Conservation (phyloP, 2,113 vertebrate genomes). For the Pelusios castaneus region DNA sequence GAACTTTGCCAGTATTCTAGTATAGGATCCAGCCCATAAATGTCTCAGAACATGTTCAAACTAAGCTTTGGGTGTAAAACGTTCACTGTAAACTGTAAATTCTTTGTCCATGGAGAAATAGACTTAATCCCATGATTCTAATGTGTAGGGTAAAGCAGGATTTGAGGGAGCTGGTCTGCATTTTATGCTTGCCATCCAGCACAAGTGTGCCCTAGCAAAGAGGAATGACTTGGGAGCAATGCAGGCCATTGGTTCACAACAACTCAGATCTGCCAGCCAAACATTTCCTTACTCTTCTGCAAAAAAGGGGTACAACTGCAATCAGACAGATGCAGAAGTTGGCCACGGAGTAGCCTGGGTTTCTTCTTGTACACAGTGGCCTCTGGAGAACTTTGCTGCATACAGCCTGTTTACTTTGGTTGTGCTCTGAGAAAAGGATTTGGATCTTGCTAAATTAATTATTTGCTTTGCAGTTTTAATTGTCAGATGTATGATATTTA, state of each 20-base stretch:
- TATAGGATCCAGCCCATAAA: not conserved
- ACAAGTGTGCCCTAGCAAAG: not conserved
- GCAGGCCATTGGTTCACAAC: not conserved
- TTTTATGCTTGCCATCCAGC: not conserved
- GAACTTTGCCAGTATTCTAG: not conserved
- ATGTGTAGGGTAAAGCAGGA: not conserved
- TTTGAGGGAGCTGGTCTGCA: not conserved
- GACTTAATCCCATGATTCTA: not conserved
- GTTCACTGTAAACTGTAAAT: not conserved
- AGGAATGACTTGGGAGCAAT: not conserved
- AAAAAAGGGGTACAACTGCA: not conserved
- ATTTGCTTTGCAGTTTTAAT: not conserved
- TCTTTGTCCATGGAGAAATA: not conserved
- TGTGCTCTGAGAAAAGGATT: not conserved
- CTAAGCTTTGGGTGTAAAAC: not conserved
- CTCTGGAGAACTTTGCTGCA: not conserved
- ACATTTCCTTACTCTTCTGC: not conserved
- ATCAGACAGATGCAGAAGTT: not conserved
- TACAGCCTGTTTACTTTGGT: not conserved
- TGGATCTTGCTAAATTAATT: not conserved
- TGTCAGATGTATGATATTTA: not conserved
- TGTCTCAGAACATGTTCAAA: not conserved
- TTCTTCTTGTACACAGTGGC: not conserved
- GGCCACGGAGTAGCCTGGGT: not conserved
- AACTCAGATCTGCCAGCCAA: rapidly evolving